Base-by-base conservation (phyloP, 1,140 invertebrate genomes). In the Dryas iulia region DNA sequence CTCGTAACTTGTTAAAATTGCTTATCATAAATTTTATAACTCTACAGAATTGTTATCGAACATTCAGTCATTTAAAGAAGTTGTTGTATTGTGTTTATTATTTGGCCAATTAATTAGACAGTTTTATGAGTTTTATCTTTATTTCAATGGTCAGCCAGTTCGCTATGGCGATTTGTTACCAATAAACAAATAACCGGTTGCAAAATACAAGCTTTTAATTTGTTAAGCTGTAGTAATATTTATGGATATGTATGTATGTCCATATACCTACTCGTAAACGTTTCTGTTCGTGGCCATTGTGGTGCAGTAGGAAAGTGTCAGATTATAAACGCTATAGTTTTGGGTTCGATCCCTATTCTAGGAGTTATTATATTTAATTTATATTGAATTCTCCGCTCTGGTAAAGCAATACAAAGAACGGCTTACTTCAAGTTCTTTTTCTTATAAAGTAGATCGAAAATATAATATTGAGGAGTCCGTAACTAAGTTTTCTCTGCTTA, bases 81-180 rank as follows among this genome's bases (percentile, higher is more conserved):
- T 61, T 66, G 70, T 75, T 62, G 52, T 71, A 72, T 66, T 53
- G 65, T 67, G 66, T 77, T 75, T 71, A 73, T 77, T 75, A 69
- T 74, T 72, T 74, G 47, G 66, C 63, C 67, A 72, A 69, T 76
- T 76, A 71, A 78, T 78, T 78, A 69, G 69, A 76, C 71, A 73
- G 59, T 74, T 76, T 69, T 76, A 74, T 52, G 71, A 72, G 33
- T 63, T 54, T 72, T 69, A 60, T 69, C 72, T 72, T 72, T 57
- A 67, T 52, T 61, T 59, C 33, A 61, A 53, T 30, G 21, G 28
- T 53, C 57, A 33, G 61, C 56, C 25, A 25, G 39, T 61, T 66
- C 60, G 58, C 59, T 33, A 66, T 61, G 59, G 58, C 59, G 69
- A 70, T 76, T 70, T 70, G 64, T 70, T 69, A 53, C 70, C 70